phyloP scores from a whole-genome alignment of 2,113 vertebrate species.

The chimpanzee (Pan troglodytes) region NHGRI_mPanTro3-v2.1_pri NC_086015.1:183375501-183376000 shows the following conservation, averaged over 20 bases:
- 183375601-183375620: not conserved
- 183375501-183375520: not conserved
- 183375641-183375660: slow-evolving; percentile 2
- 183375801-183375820: not conserved
- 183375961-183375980: not conserved
- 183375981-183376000: not conserved
- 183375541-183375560: slow-evolving; percentile 41
- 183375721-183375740: not conserved
- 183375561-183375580: not conserved
- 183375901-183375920: not conserved
- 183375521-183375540: not conserved
- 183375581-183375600: not conserved
- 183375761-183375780: not conserved
- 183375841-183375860: not conserved
- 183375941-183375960: not conserved
- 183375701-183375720: not conserved
- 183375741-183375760: not conserved
- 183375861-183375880: not conserved
- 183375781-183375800: not conserved
- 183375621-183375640: not conserved
- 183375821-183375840: not conserved
- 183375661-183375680: not conserved
- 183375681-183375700: not conserved
- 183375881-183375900: not conserved
- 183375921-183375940: not conserved